Evolutionary conservation across 2,888 invertebrate genomes (phyloP), one percentile per base, ranked within the genome.

Genomic region (Eristalis intricaria): DNA sequence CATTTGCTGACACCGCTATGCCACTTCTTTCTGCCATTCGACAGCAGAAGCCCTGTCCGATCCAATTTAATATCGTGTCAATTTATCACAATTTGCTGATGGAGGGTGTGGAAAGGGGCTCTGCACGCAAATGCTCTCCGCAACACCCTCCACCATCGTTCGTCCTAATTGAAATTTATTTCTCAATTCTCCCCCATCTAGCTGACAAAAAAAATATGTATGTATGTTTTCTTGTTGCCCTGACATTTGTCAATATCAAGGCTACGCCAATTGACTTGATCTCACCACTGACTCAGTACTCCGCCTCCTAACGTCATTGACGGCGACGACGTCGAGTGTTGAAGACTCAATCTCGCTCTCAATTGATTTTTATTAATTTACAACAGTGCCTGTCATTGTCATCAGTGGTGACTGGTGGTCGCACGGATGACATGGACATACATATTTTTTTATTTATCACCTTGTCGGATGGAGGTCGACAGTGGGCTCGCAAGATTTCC

Each of bases 11-110:
- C 81, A 81, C 64, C 19, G 71, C 70, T 76, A 71, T 83, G 29
- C 64, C 32, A 69, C 50, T 35, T 56, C 76, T 71, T 63, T 84
- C 79, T 56, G 56, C 71, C 35, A 66, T 74, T 73, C 40, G 70
- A 35, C 70, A 74, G 68, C 77, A 68, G 68, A 74, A 78, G 60
- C 68, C 68, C 73, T 69, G 90, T 90, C 90, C 91, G 91, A 91
- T 90, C 90, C 91, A 90, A 91, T 91, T 91, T 91, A 91, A 91
- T 91, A 91, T 91, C 91, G 90, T 90, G 90, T 91, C 90, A 91
- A 91, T 91, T 91, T 91, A 91, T 91, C 91, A 91, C 91, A 91
- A 91, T 91, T 91, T 91, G 90, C 90, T 91, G 89, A 89, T 88
- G 19, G 78, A 71, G 79, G 69, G 82, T 71, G 70, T 65, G 75